Evolutionary conservation across 2,113 vertebrate genomes (phyloP).

Genomic region (Craseonycteris thonglongyai): DNA sequence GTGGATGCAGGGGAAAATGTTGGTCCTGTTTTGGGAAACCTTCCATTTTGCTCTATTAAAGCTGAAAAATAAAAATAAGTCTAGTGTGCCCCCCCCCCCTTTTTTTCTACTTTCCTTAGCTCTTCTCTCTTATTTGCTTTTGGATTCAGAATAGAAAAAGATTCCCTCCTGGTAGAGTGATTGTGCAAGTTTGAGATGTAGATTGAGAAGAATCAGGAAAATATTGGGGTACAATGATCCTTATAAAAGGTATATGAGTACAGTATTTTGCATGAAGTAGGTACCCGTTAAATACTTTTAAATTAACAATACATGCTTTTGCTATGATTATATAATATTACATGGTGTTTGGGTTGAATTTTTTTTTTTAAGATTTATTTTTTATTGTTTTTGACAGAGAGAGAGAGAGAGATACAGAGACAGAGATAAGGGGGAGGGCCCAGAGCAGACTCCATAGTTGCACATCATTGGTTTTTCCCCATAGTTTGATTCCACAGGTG

Average conservation of each 20-base stretch:
- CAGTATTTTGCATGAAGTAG: not conserved
- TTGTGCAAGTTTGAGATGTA: not conserved
- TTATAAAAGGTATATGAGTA: not conserved
- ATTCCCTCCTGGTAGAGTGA: not conserved
- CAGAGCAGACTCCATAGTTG: too few relatives aligned
- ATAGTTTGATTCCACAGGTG: too few relatives aligned
- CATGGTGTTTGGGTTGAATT: not conserved
- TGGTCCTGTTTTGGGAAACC: not conserved
- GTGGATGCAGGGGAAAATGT: not conserved
- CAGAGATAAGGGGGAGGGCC: too few relatives aligned
- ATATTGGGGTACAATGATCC: not conserved
- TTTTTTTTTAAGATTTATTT: too few relatives aligned
- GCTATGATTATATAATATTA: not conserved
- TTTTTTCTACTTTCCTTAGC: not conserved
- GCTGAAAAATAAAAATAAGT: not conserved
- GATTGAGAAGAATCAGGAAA: not conserved
- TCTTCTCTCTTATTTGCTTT: slow-evolving; percentile 5
- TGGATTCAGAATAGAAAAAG: not conserved
- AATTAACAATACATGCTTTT: not conserved
- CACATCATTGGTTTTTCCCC: too few relatives aligned
- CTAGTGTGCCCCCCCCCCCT: not conserved
- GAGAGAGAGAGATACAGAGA: too few relatives aligned
- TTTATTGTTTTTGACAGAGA: too few relatives aligned
- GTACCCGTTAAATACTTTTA: not conserved
- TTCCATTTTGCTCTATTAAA: slow-evolving; percentile 8